A percentile compares a stretch with the other conserved stretches of the same genome.
These are phyloP conservation scores for Rhodophaea formosa DNA, from an alignment of 2,888 invertebrate species.

Conservation along the genomic window DNA sequence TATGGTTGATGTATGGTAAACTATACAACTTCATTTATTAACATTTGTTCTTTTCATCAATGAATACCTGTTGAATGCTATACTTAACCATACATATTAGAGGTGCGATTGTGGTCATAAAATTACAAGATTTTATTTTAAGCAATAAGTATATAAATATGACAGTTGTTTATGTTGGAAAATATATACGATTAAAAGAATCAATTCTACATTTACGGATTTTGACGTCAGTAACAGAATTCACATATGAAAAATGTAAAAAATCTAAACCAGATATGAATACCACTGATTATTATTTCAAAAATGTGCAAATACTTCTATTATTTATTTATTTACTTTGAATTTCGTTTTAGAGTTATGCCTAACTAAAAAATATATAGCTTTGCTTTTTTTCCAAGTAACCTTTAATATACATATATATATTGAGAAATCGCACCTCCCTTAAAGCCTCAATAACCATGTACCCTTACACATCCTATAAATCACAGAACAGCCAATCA, in stretches of 20 bases:
- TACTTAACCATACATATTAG: neutral
- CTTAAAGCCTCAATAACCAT: slow-evolving; percentile 6
- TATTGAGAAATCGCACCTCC: neutral
- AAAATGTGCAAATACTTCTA: too few relatives aligned
- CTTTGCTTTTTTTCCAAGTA: neutral
- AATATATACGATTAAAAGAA: too few relatives aligned
- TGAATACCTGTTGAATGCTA: neutral
- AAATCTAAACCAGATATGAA: too few relatives aligned
- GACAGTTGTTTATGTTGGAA: too few relatives aligned
- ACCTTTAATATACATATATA: neutral
- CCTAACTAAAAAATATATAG: neutral
- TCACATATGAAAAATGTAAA: too few relatives aligned
- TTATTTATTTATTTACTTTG: too few relatives aligned
- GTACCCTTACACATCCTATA: slow-evolving; percentile 6
- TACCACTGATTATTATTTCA: too few relatives aligned
- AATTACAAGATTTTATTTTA: neutral
- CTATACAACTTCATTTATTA: too few relatives aligned
- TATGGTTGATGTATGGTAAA: too few relatives aligned
- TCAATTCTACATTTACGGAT: too few relatives aligned
- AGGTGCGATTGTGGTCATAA: neutral
- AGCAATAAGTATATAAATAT: too few relatives aligned
- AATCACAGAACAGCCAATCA: slow-evolving; percentile 15
- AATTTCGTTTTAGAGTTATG: neutral
- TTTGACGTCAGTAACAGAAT: too few relatives aligned
- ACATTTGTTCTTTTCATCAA: neutral